Evolutionary conservation across 2,888 invertebrate species (phyloP), one percentile per base, ranked within the genome.

Genomic region (Pristionchus arcanus): DNA sequence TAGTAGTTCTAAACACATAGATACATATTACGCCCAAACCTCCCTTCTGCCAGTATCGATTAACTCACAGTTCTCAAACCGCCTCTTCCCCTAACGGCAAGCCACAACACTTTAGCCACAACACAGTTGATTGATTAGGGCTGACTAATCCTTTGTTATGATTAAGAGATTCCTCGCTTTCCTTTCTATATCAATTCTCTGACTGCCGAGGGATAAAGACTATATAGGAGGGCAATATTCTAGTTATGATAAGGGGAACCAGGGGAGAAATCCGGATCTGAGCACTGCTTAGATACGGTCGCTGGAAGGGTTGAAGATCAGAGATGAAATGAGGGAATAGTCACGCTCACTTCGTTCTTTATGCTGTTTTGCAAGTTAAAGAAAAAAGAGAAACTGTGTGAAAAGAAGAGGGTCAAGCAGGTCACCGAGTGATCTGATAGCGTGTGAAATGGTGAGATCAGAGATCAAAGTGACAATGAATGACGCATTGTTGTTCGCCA

Each of bases 231-330:
- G 28, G 25, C 66, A 25, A 13, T 31, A 31, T 68, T 68, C 68
- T 68, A 37, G 71, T 74, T 74, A 74, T 74, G 74, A 74, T 74
- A 74, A 74, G 74, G 42, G n/a, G 68, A 74, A 37, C n/a, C n/a
- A n/a, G n/a, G n/a, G 74, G 21, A 9, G 71, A 34, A 25, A 74
- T 74, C 74, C 74, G 74, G 74, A 74, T 74, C 21, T 34, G 74
- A 49, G 63, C 68, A 7, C 66, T 28, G n/a, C 63, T 63, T 63
- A 63, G 66, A 13, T 31, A 34, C 68, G 74, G 74, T n/a, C n/a
- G n/a, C n/a, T n/a, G n/a, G n/a, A n/a, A n/a, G n/a, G n/a, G n/a
- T 37, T 21, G 74, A 74, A 74, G 74, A 74, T 74, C 37, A 74
- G 37, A 74, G 74, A 74, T 37, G 37, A 31, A 71, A 71, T 15